phyloP scores from a whole-genome alignment of 2,888 invertebrate genomes.

The Liodrosophila aerea region DNA sequence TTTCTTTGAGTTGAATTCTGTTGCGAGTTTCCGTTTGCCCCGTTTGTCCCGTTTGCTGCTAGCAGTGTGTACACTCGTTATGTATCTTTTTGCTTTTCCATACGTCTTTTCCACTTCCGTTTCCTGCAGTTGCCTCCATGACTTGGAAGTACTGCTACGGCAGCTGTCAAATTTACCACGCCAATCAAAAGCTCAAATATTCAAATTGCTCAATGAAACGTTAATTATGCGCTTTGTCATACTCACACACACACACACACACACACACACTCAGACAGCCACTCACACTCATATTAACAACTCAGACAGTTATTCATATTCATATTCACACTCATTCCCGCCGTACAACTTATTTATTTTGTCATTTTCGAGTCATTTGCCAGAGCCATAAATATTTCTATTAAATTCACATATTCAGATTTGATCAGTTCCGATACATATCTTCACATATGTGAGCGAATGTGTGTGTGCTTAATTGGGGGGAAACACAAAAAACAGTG shows the following conservation, averaged over 20 bases:
- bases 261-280: background rate
- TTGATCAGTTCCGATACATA: background rate
- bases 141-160: background rate
- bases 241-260: slow-evolving; percentile 1
- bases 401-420: slow-evolving; percentile 18
- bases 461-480: no score
- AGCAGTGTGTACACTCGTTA: background rate
- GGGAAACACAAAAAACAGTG: background rate
- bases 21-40: no score
- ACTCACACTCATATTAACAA: background rate
- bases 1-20: no score
- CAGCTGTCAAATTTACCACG: slow-evolving; percentile 50
- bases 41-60: background rate
- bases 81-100: background rate
- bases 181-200: slow-evolving; percentile 55
- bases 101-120: slow-evolving; percentile 3
- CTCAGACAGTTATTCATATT: background rate
- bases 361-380: slow-evolving; percentile 16
- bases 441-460: no score
- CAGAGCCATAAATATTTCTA: slow-evolving; percentile 11
- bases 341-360: background rate
- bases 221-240: slow-evolving; percentile 55
- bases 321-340: background rate
- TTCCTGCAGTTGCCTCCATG: background rate
- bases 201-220: slow-evolving; percentile 58